Base-by-base conservation (phyloP, 2,888 invertebrate genomes). In the Petrolisthes cinctipes region DNA sequence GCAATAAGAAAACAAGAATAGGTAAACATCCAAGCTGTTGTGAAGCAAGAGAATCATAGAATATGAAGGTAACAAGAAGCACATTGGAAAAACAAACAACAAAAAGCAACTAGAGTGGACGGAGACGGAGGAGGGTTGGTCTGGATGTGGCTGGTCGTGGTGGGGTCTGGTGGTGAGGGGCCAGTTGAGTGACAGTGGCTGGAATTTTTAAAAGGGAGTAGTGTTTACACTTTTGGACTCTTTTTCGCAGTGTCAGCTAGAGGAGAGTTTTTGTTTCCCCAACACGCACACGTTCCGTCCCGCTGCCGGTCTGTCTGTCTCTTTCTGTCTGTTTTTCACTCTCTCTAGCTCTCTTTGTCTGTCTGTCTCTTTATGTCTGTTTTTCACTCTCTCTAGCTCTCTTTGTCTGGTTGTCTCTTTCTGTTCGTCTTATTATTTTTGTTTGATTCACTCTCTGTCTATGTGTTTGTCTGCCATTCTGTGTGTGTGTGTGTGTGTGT, bases 241-340 rank as follows among this genome's bases (percentile, higher is more conserved):
- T 71, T 71, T 71, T 71, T 71, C 14, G 6, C 14, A 20, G n/a
- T n/a, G n/a, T 61, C 17, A 14, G 61, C 11, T 61, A 17, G 61
- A 9, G 1, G 17, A 9, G 61, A 17, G 61, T 14, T 61, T 61
- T 17, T 61, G 11, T 61, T 61, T 61, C 17, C 17, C 9, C 9
- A 1, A 61, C 17, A 17, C 61, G 61, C 37, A 37, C 37, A 37
- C 37, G 37, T 0, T 37, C 37, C 37, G 37, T 37, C 37, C 37
- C 76, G 14, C 76, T 76, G 7, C 51, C 76, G 23, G 14, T 76
- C 76, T 76, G 23, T 76, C 76, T 76, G 23, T 76, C 76, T 76
- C 76, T 37, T 37, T 76, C 23, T 76, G 37, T 37, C 76, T 76
- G 14, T 76, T 76, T 61, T 9, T 61, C 76, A 23, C 23, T 76